Base-by-base conservation (phyloP, 2,888 invertebrate species). In the Ennomos fuscantarius region DNA sequence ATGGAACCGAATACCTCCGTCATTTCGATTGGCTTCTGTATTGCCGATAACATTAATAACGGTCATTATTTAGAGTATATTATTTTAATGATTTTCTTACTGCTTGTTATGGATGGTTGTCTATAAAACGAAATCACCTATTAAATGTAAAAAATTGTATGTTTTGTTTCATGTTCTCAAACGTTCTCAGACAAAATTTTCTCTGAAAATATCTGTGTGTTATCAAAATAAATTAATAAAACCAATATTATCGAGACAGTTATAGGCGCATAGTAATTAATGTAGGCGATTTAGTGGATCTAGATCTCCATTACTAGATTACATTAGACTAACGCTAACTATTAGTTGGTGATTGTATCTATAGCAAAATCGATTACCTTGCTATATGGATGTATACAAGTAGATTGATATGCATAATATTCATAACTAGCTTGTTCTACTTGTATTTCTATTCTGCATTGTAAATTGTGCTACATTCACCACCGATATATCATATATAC, bases 21-120 rank as follows among this genome's bases (percentile, higher is more conserved):
- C 82, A 83, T 79, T 81, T 76, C 81, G 80, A 84, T 84, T 81
- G 81, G 87, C 89, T 89, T 78, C 89, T 79, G 89, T 87, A 79
- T 84, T 82, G 75, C 74, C 77, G 81, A 84, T 82, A 79, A 78
- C 76, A 78, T 83, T 82, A 82, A 84, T 83, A 84, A 81, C 78
- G 76, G 73, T 84, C 76, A 84, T 86, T 82, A 83, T 69, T 73
- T 73, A 69, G 63, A 76, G 65, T 74, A 70, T 76, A 77, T 75
- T 75, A 69, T 71, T 79, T 83, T 78, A 78, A 79, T 81, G 72
- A 75, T 77, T 78, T 74, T 73, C 72, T 74, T 78, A 74, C 60
- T 73, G 64, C 68, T 73, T 62, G 73, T 71, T 76, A 74, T 32
- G 59, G 50, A 62, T 52, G 55, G 51, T 59, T 44, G 60, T 44